phyloP scores from a whole-genome alignment of 2,113 vertebrate species.

The Phalacrocorax aristotelis region DNA sequence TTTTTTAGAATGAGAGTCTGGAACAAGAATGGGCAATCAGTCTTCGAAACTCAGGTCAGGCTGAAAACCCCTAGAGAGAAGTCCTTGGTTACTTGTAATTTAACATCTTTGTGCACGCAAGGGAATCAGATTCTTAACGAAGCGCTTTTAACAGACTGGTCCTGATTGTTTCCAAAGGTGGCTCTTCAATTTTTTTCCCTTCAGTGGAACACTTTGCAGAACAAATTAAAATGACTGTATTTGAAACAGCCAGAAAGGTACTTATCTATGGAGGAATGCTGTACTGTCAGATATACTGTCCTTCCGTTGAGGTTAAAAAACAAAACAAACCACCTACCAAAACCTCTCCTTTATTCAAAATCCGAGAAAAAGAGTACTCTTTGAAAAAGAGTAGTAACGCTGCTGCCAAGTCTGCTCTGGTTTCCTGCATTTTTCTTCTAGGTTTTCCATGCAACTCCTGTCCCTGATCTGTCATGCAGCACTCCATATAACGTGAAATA shows the following conservation, averaged over 20 bases:
- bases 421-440: background rate
- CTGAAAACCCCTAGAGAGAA: constrained; percentile 5
- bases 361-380: background rate
- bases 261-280: background rate
- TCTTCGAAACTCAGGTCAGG: constrained; percentile 1
- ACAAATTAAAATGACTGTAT: background rate
- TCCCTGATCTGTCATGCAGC: background rate
- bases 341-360: background rate
- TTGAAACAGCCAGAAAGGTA: background rate
- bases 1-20: background rate
- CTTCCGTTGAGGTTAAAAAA: background rate
- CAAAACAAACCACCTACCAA: background rate
- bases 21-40: constrained; percentile 31
- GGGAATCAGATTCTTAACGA: background rate
- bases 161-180: background rate
- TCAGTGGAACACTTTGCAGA: background rate
- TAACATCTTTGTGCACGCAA: background rate
- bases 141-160: background rate
- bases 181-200: background rate
- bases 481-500: background rate
- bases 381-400: background rate
- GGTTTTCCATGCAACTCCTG: background rate
- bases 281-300: background rate
- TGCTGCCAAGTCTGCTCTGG: background rate
- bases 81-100: background rate